Base-by-base conservation (phyloP, 92 coral and sea anemone species). In the Epizoanthus rinbou region DNA sequence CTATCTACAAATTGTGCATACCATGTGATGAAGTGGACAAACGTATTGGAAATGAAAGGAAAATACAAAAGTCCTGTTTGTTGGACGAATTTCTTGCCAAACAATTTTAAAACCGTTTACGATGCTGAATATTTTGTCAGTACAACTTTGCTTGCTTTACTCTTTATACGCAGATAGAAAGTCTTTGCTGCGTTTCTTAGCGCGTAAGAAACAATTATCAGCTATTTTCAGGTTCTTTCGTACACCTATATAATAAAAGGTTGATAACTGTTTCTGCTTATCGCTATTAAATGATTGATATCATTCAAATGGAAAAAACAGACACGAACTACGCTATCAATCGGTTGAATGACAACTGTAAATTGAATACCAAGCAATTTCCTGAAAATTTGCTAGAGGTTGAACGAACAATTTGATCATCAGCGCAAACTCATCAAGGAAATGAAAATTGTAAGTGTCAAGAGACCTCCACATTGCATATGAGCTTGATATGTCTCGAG, bases 341-440 rank as follows among this genome's bases (percentile, higher is more conserved):
- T 39, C 6, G 43, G 43, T 37, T 45, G 24, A 45, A 43, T 64
- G 35, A 41, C 23, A 24, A 13, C 21, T 71, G 58, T 47, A 19
- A 59, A 71, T 67, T 18, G 22, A 67, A 18, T 28, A 28, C 23
- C 21, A 67, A 41, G 73, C 37, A 67, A 67, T 67, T 67, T 66
- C 47, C 18, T 65, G 16, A 25, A 7, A 25, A 65, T 28, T 65
- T 23, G 15, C 18, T 66, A 16, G 25, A 54, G 3, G 47, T 74
- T 74, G 9, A 57, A 18, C 13, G 33, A 22, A 5, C 17, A 41
- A n/a, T 15, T 18, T 67, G 18, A 23, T 17, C 39, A 39, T 41
- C 28, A 74, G 23, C 24, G 13, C 60, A 13, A 8, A 11, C 37
- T 54, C 56, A 6, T 57, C 54, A 65, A 74, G 45, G 50, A 56